These are phyloP conservation scores for Poecilobothrus nobilitatus DNA, from an alignment of 2,888 invertebrate species.

Conservation along the genomic window DNA sequence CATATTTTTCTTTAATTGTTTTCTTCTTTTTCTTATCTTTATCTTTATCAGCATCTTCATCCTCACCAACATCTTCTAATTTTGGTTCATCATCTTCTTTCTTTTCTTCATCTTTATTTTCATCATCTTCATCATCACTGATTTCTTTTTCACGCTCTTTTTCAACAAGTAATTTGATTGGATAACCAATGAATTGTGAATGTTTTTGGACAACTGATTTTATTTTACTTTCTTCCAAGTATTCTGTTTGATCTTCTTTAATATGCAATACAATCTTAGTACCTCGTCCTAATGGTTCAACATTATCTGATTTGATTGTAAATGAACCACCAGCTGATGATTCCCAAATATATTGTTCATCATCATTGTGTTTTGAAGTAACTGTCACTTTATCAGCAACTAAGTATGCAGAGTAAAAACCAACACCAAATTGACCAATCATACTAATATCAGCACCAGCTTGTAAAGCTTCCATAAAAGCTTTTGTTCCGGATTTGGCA, in stretches of 20 bases:
- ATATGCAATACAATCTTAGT: slow-evolving; percentile 85
- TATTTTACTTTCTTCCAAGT: slow-evolving; percentile 80
- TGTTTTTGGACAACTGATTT: slow-evolving; percentile 98
- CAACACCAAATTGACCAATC: slow-evolving; percentile 99
- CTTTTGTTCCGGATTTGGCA: slow-evolving; percentile 99
- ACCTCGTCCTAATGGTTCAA: slow-evolving; percentile 73
- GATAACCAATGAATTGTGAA: slow-evolving; percentile 98
- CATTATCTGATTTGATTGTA: slow-evolving; percentile 66
- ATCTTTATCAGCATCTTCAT: slow-evolving; percentile 58
- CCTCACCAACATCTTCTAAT: slow-evolving; percentile 49
- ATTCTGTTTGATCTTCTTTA: slow-evolving; percentile 90
- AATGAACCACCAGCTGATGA: slow-evolving; percentile 98
- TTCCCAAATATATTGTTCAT: slow-evolving; percentile 95
- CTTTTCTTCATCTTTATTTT: slow-evolving; percentile 52
- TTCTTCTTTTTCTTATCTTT: slow-evolving; percentile 85
- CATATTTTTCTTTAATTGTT: slow-evolving; percentile 95
- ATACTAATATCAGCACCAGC: slow-evolving; percentile 99
- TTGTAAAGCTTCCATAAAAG: slow-evolving; percentile 99
- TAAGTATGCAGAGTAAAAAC: slow-evolving; percentile 97
- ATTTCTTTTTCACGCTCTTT: slow-evolving; percentile 96
- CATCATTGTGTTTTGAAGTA: slow-evolving; percentile 88
- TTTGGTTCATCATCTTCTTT: slow-evolving; percentile 60
- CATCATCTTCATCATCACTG: slow-evolving; percentile 84
- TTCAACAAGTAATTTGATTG: slow-evolving; percentile 89
- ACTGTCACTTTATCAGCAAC: slow-evolving; percentile 88